phyloP scores from a whole-genome alignment of 2,888 invertebrate genomes.

The Diarsia mendica region DNA sequence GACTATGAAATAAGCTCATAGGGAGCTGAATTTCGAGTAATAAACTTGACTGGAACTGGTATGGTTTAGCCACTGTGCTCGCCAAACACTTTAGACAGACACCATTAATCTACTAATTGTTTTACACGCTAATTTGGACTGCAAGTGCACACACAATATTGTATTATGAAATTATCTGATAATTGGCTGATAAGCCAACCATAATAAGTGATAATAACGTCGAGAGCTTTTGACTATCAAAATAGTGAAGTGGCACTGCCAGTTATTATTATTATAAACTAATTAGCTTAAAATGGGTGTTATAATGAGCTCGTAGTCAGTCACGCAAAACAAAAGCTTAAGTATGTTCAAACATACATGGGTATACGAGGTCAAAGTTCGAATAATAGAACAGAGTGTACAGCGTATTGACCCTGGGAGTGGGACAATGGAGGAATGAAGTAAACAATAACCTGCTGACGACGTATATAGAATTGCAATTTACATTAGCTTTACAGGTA shows the following conservation, averaged over 20 bases:
- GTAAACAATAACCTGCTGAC: slow-evolving; percentile 56
- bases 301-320: slow-evolving; percentile 15
- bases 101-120: slow-evolving; percentile 59
- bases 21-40: slow-evolving; percentile 42
- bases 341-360: slow-evolving; percentile 39
- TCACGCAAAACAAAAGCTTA: slow-evolving; percentile 36
- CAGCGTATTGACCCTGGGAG: slow-evolving; percentile 45
- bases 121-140: slow-evolving; percentile 36
- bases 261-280: slow-evolving; percentile 17
- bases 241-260: slow-evolving; percentile 21
- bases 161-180: slow-evolving; percentile 32
- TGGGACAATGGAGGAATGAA: slow-evolving; percentile 42
- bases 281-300: slow-evolving; percentile 24
- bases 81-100: slow-evolving; percentile 12
- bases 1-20: slow-evolving; percentile 74
- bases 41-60: slow-evolving; percentile 38
- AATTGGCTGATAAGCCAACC: slow-evolving; percentile 19
- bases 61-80: slow-evolving; percentile 7
- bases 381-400: slow-evolving; percentile 42
- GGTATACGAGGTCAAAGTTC: slow-evolving; percentile 53
- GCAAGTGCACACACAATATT: slow-evolving; percentile 28
- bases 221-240: slow-evolving; percentile 29
- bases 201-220: too few relatives aligned
- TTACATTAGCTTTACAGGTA: slow-evolving; percentile 42
- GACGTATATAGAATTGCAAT: slow-evolving; percentile 48